phyloP scores from a whole-genome alignment of 2,797 vertebrate species.

The Sebastes nivosus region DNA sequence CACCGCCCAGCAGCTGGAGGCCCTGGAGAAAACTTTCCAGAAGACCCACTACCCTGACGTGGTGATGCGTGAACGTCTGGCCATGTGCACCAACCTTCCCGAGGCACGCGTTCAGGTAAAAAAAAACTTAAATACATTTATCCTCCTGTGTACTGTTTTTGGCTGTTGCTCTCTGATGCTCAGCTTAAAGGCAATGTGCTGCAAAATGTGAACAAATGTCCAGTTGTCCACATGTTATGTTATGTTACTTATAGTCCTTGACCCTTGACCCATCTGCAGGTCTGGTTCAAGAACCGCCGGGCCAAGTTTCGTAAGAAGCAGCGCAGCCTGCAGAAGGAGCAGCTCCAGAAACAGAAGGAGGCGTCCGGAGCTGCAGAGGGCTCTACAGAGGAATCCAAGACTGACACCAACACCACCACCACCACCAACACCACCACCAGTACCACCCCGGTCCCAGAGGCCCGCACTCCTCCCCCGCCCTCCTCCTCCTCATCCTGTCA shows the following conservation, averaged over 20 bases:
- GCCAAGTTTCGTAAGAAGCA: conserved; percentile 99
- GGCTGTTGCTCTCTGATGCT: not conserved
- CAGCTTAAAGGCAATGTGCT: not conserved
- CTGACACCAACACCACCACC: conserved; percentile 59
- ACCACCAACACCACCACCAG: not conserved
- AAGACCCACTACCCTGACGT: conserved; percentile 99
- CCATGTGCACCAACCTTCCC: conserved; percentile 99
- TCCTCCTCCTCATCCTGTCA: conserved; percentile 83
- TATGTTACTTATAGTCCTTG: not conserved
- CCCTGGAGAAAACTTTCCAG: conserved; percentile 98
- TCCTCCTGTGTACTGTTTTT: not conserved
- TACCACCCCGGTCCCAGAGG: conserved; percentile 69
- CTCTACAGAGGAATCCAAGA: conserved; percentile 84
- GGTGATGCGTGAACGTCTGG: conserved; percentile 97
- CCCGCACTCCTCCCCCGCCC: conserved; percentile 76
- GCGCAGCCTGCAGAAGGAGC: conserved; percentile 97
- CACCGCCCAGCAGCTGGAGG: conserved; percentile 97
- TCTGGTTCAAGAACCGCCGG: conserved; percentile 99
- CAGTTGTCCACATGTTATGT: not conserved
- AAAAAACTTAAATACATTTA: not conserved
- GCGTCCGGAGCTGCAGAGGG: conserved; percentile 78
- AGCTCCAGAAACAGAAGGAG: conserved; percentile 97
- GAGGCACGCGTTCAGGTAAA: conserved; percentile 98
- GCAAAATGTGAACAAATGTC: not conserved
- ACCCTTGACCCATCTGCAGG: conserved; percentile 73